Conservation (phyloP, 2,113 vertebrate genomes). For the Trinectes maculatus region DNA sequence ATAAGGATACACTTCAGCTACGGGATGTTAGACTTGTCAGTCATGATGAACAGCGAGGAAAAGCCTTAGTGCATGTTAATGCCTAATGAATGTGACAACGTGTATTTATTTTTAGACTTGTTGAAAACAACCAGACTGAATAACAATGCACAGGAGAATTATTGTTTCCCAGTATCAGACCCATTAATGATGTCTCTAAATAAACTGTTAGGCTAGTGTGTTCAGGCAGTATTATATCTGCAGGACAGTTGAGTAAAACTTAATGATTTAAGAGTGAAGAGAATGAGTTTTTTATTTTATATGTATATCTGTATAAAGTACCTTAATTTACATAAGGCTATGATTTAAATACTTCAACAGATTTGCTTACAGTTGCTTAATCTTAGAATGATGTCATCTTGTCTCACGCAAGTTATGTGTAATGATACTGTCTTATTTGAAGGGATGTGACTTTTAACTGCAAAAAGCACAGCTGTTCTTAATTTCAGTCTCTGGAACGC, state of each 20-base stretch:
- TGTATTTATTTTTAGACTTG: slow-evolving; percentile 43
- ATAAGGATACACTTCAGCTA: not conserved
- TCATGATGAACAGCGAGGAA: not conserved
- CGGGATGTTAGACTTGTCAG: not conserved
- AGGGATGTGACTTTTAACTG: not conserved
- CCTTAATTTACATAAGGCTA: not conserved
- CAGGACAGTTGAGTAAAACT: not conserved
- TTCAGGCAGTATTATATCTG: not conserved
- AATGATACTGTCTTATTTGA: not conserved
- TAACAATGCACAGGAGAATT: slow-evolving; percentile 30
- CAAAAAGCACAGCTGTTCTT: not conserved
- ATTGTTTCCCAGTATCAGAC: slow-evolving; percentile 26
- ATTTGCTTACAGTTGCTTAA: not conserved
- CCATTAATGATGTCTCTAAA: slow-evolving; percentile 53
- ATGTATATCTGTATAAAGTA: not conserved
- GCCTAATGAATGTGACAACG: slow-evolving; percentile 34
- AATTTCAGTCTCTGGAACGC: not conserved
- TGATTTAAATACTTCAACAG: not conserved
- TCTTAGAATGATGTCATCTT: not conserved
- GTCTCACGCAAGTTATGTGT: not conserved
- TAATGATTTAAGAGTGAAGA: not conserved
- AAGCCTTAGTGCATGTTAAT: slow-evolving; percentile 1
- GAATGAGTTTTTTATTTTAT: not conserved
- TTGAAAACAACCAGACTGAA: slow-evolving; percentile 21
- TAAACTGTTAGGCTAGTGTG: slow-evolving; percentile 1